Evolutionary conservation across 2,888 invertebrate species (phyloP), one percentile per base, ranked within the genome.

Genomic region (Chydorus sphaericus): DNA sequence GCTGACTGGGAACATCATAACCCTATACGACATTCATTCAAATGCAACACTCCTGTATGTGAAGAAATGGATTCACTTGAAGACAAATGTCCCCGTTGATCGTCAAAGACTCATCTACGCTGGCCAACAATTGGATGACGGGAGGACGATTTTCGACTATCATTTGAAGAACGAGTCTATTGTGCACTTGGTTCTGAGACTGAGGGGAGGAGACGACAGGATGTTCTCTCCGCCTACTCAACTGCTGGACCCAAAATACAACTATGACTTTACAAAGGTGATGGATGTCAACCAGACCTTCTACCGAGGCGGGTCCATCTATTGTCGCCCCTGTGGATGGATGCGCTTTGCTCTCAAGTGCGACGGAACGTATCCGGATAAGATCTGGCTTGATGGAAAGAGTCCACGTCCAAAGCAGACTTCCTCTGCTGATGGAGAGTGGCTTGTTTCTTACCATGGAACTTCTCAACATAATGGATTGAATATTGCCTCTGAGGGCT

Each of bases 381-480:
- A 50, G n/a, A 50, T 28, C 16, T 50, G 50, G 50, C 44, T 44
- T 23, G 5, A 26, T 23, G 36, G 53, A 3, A 28, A 26, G 20
- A 23, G 38, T 8, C 18, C 18, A 28, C 53, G 37, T 6, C 26
- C n/a, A 18, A 20, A 26, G 14, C 53, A 20, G 23, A n/a, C 11
- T 23, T 26, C 26, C 11, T 53, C 53, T 20, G 36, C 36, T 2
- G 37, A 26, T 2, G 37, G 37, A 26, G 53, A 53, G 37, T 53
- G 53, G 53, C 37, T 37, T 23, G 53, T 53, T 29, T 53, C 53
- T n/a, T 53, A 53, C 20, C 53, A 53, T 16, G 53, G 53, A 37
- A 53, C 53, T 7, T 26, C 37, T 20, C 26, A 29, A 20, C 23
- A 53, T 20, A 53, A 53, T 11, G 53, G 37, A 3, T 6, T 29